These are phyloP conservation scores for Peucedramus taeniatus DNA, from an alignment of 2,113 vertebrate species.

Conservation along the genomic window DNA sequence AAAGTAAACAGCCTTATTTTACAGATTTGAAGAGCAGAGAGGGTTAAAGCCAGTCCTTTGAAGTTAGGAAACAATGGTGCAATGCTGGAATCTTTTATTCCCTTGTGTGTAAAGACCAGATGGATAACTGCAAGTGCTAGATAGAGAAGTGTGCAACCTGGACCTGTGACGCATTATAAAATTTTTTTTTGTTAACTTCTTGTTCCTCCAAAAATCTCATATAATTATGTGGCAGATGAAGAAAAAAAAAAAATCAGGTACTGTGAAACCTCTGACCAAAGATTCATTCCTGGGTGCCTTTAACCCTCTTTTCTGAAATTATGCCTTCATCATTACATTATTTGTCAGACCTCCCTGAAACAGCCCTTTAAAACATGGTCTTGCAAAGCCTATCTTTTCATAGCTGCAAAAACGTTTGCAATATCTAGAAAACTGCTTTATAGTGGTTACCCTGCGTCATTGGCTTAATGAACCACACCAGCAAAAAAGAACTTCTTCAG, in stretches of 20 bases:
- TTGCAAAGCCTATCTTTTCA: not conserved
- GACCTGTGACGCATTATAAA: not conserved
- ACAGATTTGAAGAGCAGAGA: not conserved
- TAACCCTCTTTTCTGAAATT: not conserved
- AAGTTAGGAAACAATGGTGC: not conserved
- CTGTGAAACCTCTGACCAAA: not conserved
- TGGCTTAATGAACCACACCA: not conserved
- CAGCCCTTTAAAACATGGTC: not conserved
- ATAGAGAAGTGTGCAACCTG: not conserved
- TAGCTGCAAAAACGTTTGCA: not conserved
- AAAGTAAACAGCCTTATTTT: not conserved
- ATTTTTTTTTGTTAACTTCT: not conserved
- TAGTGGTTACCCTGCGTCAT: not conserved
- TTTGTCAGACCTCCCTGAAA: not conserved
- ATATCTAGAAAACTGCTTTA: not conserved
- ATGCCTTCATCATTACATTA: not conserved
- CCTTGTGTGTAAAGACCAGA: not conserved
- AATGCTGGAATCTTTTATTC: not conserved
- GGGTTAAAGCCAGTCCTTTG: not conserved
- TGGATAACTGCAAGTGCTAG: not conserved
- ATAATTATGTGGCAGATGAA: not conserved
- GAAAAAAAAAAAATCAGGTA: not conserved
- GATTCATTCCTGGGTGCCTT: not conserved
- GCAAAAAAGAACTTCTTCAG: not conserved
- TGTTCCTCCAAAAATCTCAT: not conserved